Evolutionary conservation across 2,888 invertebrate species (phyloP).

Genomic region (Mesorhabditis sp.): DNA sequence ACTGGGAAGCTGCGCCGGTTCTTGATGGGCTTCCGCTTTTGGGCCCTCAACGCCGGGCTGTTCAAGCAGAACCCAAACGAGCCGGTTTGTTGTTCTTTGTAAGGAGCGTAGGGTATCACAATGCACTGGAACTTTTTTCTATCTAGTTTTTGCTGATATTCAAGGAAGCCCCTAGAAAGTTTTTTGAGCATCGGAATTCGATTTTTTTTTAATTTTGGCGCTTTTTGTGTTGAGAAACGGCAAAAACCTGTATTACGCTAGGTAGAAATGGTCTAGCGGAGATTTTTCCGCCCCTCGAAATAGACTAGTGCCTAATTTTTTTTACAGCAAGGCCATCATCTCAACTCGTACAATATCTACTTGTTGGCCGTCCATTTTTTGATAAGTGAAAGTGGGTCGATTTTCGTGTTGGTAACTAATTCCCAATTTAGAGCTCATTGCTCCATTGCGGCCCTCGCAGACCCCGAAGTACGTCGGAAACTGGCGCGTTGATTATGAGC

Average conservation of each 20-base stretch:
- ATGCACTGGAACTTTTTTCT: no score
- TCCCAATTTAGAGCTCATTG: background rate
- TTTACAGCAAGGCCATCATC: slow-evolving; percentile 17
- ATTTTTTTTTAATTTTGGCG: no score
- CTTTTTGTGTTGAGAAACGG: no score
- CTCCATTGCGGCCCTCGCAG: background rate
- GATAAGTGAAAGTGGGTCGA: slow-evolving; percentile 9
- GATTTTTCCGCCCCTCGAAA: no score
- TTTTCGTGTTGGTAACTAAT: slow-evolving; percentile 4
- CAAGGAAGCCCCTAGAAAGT: background rate
- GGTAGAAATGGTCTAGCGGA: no score
- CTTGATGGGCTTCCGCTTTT: slow-evolving; percentile 16
- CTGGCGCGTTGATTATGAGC: slow-evolving; percentile 9
- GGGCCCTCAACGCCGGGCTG: slow-evolving; percentile 17
- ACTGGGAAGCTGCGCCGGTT: slow-evolving; percentile 13
- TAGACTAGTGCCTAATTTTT: background rate
- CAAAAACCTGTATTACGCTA: no score
- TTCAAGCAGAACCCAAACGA: slow-evolving; percentile 14
- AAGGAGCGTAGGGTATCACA: no score
- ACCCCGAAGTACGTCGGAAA: background rate
- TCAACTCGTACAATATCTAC: slow-evolving; percentile 27
- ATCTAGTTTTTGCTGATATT: background rate
- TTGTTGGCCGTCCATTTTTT: slow-evolving; percentile 18
- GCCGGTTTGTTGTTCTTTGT: slow-evolving; percentile 11
- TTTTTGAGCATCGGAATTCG: no score